These are phyloP conservation scores for Clarias magur DNA, from an alignment of 2,113 vertebrate species.

Conservation along the genomic window DNA sequence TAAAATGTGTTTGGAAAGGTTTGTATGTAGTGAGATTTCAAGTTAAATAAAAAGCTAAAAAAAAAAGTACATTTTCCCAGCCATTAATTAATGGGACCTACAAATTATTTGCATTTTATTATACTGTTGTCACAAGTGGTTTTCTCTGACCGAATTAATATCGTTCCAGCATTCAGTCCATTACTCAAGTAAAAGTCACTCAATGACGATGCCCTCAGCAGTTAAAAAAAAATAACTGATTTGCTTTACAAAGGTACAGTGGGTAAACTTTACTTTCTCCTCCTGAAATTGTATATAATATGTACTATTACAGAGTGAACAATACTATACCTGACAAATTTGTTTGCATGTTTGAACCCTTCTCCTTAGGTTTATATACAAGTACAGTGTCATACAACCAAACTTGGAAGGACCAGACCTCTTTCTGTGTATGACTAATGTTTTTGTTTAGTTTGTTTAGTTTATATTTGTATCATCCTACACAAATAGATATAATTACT, in stretches of 20 bases:
- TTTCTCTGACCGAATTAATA: neutral
- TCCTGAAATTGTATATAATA: neutral
- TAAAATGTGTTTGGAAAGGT: neutral
- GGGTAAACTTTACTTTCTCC: neutral
- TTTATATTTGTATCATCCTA: neutral
- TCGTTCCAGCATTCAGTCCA: conserved; percentile 40
- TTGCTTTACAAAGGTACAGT: conserved; percentile 17
- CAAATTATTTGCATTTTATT: neutral
- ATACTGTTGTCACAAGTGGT: neutral
- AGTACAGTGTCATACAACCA: neutral
- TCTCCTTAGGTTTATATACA: neutral
- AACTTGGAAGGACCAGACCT: neutral
- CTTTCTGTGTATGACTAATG: neutral
- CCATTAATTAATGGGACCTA: neutral
- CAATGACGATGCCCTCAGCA: conserved; percentile 35
- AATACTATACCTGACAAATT: neutral
- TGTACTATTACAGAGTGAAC: neutral
- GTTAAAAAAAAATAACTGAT: conserved; percentile 35
- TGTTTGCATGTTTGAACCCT: neutral
- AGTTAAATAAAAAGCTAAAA: neutral
- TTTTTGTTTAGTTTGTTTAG: neutral
- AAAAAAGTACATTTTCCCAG: neutral
- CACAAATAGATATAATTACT: neutral
- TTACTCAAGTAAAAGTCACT: conserved; percentile 43
- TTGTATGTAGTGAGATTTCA: neutral